A percentile compares a stretch with the other conserved stretches of the same genome.
phyloP scores from a whole-genome alignment of 53 echinoderm and acorn worm genomes.

The Holothuria scabra region DNA sequence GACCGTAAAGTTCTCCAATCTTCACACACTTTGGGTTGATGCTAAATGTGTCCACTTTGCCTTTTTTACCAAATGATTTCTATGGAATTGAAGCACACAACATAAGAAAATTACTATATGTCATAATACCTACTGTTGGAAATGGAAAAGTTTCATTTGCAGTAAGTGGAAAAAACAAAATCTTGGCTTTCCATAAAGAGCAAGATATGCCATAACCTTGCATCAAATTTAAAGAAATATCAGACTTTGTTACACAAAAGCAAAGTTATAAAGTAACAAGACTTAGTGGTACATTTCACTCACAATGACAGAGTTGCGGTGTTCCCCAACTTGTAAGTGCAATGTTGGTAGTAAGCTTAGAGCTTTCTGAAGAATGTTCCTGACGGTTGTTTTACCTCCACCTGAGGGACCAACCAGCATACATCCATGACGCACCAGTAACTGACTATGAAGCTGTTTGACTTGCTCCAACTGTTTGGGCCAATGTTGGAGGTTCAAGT shows the following conservation, averaged over 20 bases:
- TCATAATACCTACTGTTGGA: neutral
- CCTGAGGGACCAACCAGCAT: slow-evolving; percentile 99
- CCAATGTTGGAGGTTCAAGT: slow-evolving; percentile 92
- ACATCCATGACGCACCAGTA: slow-evolving; percentile 90
- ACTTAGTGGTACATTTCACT: slow-evolving; percentile 12
- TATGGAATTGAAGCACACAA: neutral
- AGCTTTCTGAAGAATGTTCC: slow-evolving; percentile 95
- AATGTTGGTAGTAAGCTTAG: slow-evolving; percentile 86
- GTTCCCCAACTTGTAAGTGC: slow-evolving; percentile 65
- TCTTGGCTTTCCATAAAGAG: too few species aligned
- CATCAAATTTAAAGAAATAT: too few species aligned
- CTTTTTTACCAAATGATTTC: slow-evolving; percentile 99
- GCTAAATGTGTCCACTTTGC: slow-evolving; percentile 80
- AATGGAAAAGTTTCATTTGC: neutral
- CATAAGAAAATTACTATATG: too few species aligned
- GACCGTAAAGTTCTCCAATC: slow-evolving; percentile 96
- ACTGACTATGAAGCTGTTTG: slow-evolving; percentile 95
- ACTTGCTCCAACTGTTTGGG: slow-evolving; percentile 92
- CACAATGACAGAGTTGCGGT: slow-evolving; percentile 77
- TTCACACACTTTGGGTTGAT: slow-evolving; percentile 98
- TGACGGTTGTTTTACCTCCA: slow-evolving; percentile 90
- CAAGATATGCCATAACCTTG: too few species aligned
- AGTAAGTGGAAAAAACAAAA: neutral
- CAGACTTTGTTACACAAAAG: too few species aligned
- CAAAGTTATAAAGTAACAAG: too few species aligned